A percentile compares a stretch with the other conserved stretches of the same genome.
Evolutionary conservation across 2,113 vertebrate species (phyloP).

Genomic region (Arvicanthis niloticus): DNA sequence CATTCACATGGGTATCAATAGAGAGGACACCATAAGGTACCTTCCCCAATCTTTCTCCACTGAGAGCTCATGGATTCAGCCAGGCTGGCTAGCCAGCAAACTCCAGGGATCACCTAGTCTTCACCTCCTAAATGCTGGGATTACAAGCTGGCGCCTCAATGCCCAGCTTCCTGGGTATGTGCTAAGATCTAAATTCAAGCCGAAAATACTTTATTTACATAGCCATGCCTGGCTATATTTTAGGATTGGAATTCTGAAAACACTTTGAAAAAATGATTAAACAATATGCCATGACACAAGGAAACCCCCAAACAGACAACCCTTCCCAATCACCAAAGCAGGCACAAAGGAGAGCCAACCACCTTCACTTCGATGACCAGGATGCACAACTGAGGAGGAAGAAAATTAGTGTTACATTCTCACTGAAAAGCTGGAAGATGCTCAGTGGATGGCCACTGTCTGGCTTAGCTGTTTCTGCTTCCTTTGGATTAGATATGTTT

Average conservation of each 20-base stretch:
- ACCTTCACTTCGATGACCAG: not conserved
- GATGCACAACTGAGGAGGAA: not conserved
- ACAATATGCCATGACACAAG: not conserved
- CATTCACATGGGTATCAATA: not conserved
- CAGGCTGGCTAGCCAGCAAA: not conserved
- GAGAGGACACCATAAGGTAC: not conserved
- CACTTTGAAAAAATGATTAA: slow-evolving; percentile 29
- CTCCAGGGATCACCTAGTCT: not conserved
- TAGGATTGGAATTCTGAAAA: not conserved
- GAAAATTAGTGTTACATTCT: not conserved
- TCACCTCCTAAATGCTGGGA: not conserved
- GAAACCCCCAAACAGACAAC: not conserved
- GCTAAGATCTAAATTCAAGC: not conserved
- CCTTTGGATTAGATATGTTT: not conserved
- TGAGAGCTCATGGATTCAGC: not conserved
- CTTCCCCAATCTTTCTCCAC: not conserved
- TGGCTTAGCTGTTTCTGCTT: slow-evolving; percentile 13
- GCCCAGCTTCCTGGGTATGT: too few species aligned
- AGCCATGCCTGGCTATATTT: not conserved
- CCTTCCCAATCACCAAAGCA: not conserved
- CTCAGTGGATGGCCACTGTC: not conserved
- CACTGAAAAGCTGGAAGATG: not conserved
- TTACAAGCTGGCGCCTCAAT: not conserved
- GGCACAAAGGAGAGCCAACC: not conserved
- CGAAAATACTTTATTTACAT: not conserved